Conservation (phyloP, 2,888 invertebrate species). For the Philaethria dido region DNA sequence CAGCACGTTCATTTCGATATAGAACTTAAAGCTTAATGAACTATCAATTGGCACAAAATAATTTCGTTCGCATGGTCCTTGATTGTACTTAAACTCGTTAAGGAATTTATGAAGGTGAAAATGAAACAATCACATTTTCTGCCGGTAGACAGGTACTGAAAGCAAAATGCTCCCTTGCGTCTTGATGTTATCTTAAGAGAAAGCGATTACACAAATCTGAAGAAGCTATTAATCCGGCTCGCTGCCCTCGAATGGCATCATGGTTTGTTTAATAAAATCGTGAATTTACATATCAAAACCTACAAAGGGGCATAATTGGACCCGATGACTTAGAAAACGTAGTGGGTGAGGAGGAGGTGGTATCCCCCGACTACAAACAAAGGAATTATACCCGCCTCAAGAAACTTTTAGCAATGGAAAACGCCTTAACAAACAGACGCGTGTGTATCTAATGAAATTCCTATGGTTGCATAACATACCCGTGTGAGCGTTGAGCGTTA, state of each 20-base stretch:
- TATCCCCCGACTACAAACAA: slow-evolving; percentile 81
- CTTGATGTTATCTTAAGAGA: slow-evolving; percentile 81
- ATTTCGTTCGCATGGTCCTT: neutral
- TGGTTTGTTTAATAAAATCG: slow-evolving; percentile 84
- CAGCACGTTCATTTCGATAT: slow-evolving; percentile 16
- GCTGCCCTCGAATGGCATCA: slow-evolving; percentile 83
- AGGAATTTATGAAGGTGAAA: slow-evolving; percentile 43
- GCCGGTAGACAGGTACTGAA: slow-evolving; percentile 51
- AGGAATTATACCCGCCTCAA: slow-evolving; percentile 85
- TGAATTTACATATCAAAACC: slow-evolving; percentile 84
- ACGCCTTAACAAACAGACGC: slow-evolving; percentile 84
- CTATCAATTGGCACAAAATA: neutral
- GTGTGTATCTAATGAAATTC: slow-evolving; percentile 85
- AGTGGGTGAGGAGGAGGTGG: slow-evolving; percentile 74
- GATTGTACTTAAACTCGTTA: neutral
- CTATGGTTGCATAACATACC: slow-evolving; percentile 84
- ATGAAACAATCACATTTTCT: slow-evolving; percentile 45
- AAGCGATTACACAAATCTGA: slow-evolving; percentile 84
- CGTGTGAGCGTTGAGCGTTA: slow-evolving; percentile 78
- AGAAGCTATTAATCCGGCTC: slow-evolving; percentile 83
- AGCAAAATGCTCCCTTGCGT: slow-evolving; percentile 71
- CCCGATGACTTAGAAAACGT: slow-evolving; percentile 84
- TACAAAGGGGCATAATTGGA: slow-evolving; percentile 85
- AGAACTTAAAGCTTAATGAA: slow-evolving; percentile 9
- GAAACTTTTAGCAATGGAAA: slow-evolving; percentile 85